A percentile compares a stretch with the other conserved stretches of the same genome.
These are phyloP conservation scores for Oscheius sp. DNA, from an alignment of 2,888 invertebrate species.

Conservation along the genomic window DNA sequence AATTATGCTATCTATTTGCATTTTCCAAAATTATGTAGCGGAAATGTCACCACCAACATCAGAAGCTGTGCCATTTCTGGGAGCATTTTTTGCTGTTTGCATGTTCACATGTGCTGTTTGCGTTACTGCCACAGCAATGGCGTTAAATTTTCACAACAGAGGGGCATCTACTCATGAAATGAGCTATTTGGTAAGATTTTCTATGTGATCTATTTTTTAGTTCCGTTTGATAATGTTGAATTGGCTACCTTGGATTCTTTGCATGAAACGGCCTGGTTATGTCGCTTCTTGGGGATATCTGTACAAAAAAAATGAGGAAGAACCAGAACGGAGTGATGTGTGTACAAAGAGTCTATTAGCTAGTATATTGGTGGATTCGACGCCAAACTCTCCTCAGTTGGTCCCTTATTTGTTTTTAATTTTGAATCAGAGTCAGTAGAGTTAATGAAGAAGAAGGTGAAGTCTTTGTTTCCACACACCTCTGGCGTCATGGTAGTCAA, in stretches of 20 bases:
- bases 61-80: slow-evolving; percentile 58
- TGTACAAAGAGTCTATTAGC: slow-evolving; percentile 16
- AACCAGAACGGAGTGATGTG: slow-evolving; percentile 12
- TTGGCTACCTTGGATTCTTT: slow-evolving; percentile 56
- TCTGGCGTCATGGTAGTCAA: slow-evolving; percentile 21
- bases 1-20: slow-evolving; percentile 62
- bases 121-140: slow-evolving; percentile 54
- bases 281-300: slow-evolving; percentile 37
- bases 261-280: slow-evolving; percentile 55
- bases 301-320: slow-evolving; percentile 30
- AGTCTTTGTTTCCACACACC: not conserved
- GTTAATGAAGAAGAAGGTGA: slow-evolving; percentile 15
- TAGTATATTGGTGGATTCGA: slow-evolving; percentile 17
- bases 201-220: slow-evolving; percentile 32
- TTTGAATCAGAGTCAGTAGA: slow-evolving; percentile 5
- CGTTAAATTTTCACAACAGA: slow-evolving; percentile 56
- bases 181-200: slow-evolving; percentile 42
- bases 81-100: slow-evolving; percentile 58
- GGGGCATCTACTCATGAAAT: slow-evolving; percentile 53
- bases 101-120: slow-evolving; percentile 60
- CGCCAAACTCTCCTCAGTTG: slow-evolving; percentile 15
- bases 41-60: slow-evolving; percentile 62
- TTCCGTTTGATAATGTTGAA: slow-evolving; percentile 53
- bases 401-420: not conserved
- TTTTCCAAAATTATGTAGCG: slow-evolving; percentile 63